Conservation (phyloP, 2,888 invertebrate genomes). For the Schizotus pectinicornis region DNA sequence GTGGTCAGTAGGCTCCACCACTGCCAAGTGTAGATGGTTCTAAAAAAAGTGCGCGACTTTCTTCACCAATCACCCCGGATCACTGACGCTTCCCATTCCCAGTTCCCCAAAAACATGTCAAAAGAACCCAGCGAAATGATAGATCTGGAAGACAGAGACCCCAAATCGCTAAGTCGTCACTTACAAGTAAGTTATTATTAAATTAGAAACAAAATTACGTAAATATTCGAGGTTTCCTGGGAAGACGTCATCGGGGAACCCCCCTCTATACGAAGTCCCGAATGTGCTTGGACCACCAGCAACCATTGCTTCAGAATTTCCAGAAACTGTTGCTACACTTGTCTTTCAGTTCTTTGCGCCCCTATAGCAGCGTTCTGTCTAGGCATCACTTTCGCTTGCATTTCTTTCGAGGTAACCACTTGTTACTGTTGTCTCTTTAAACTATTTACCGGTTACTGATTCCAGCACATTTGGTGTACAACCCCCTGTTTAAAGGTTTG, state of each 20-base stretch:
- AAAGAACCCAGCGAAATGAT: conserved; percentile 59
- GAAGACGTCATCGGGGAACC: conserved; percentile 76
- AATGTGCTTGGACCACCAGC: conserved; percentile 74
- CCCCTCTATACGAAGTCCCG: conserved; percentile 71
- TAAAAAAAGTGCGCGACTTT: conserved; percentile 10
- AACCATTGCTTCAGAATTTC: conserved; percentile 69
- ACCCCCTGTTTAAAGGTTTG: conserved; percentile 70
- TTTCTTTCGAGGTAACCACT: conserved; percentile 69
- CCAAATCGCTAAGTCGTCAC: conserved; percentile 72
- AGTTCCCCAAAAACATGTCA: conserved; percentile 33
- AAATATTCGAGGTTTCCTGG: conserved; percentile 67
- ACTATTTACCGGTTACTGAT: conserved; percentile 33
- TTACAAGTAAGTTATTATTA: conserved; percentile 64
- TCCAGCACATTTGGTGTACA: conserved; percentile 77
- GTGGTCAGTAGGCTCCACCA: conserved; percentile 17
- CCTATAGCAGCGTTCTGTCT: conserved; percentile 72
- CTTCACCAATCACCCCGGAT: conserved; percentile 1
- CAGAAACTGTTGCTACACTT: conserved; percentile 72
- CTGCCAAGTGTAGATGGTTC: conserved; percentile 10
- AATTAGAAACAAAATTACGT: conserved; percentile 34
- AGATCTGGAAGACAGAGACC: conserved; percentile 73
- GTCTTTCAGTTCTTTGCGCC: conserved; percentile 69
- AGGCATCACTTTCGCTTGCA: conserved; percentile 72
- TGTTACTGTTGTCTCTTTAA: conserved; percentile 6
- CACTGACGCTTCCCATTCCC: neutral